A percentile compares a stretch with the other conserved stretches of the same genome.
phyloP scores from a whole-genome alignment of 2,888 invertebrate species.

The Candidula unifasciata region DNA sequence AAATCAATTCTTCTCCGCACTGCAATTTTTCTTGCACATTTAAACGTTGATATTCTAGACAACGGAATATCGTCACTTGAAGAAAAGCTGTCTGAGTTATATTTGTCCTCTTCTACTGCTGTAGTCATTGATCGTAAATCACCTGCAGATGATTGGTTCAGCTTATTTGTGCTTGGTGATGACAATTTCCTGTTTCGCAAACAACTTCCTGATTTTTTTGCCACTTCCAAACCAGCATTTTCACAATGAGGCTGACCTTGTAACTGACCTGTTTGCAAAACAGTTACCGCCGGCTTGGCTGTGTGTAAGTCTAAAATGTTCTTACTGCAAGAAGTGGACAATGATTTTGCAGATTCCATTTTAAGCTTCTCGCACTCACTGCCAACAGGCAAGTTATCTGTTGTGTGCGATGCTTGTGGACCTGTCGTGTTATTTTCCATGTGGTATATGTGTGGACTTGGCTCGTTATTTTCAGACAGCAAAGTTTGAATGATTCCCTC shows the following conservation, averaged over 20 bases:
- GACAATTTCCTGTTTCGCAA: too few relatives aligned
- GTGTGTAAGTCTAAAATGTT: not conserved
- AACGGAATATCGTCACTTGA: not conserved
- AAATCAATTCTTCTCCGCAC: constrained; percentile 11
- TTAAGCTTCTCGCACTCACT: not conserved
- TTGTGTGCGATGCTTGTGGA: not conserved
- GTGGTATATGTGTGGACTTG: not conserved
- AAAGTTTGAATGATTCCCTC: constrained; percentile 17
- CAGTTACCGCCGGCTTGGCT: not conserved
- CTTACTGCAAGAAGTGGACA: not conserved
- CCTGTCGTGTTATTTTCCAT: not conserved
- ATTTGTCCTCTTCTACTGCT: not conserved
- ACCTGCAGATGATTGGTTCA: too few relatives aligned
- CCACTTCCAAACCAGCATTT: not conserved
- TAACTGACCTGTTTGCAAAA: too few relatives aligned
- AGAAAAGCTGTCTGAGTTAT: not conserved
- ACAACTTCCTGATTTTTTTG: not conserved
- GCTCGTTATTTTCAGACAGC: not conserved
- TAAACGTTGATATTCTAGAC: not conserved
- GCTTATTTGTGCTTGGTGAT: too few relatives aligned
- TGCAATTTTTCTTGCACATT: constrained; percentile 18
- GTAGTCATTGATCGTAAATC: too few relatives aligned
- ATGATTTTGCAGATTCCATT: too few relatives aligned
- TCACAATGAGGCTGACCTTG: not conserved
- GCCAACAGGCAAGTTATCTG: not conserved